Conservation (phyloP, 2,797 vertebrate genomes). For the Melanotaenia trifasciata region DNA sequence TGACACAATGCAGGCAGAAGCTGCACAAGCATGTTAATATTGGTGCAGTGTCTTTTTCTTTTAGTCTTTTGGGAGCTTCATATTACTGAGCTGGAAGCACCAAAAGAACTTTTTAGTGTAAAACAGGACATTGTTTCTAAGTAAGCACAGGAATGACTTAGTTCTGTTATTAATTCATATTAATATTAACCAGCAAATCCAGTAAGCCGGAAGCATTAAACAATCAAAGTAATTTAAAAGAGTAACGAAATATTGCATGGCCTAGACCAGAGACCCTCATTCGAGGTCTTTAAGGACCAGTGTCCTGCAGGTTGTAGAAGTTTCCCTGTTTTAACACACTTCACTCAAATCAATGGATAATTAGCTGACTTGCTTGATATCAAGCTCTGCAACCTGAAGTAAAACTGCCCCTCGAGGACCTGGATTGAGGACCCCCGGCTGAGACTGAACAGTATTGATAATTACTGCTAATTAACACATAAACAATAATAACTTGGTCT, state of each 20-base stretch:
- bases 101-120: slow-evolving; percentile 5
- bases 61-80: too few relatives aligned
- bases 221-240: neutral
- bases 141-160: slow-evolving; percentile 12
- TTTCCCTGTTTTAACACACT: too few relatives aligned
- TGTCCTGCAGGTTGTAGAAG: too few relatives aligned
- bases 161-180: slow-evolving; percentile 27
- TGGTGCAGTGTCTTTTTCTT: neutral
- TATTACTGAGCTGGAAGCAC: too few relatives aligned
- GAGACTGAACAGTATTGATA: too few relatives aligned
- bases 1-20: neutral
- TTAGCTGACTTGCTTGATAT: too few relatives aligned
- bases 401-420: too few relatives aligned
- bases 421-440: too few relatives aligned
- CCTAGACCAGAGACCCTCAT: neutral
- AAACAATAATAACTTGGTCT: neutral
- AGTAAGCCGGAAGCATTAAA: slow-evolving; percentile 11
- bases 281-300: too few relatives aligned
- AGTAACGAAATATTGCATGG: slow-evolving; percentile 8
- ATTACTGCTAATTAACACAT: neutral
- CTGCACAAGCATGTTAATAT: neutral
- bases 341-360: too few relatives aligned
- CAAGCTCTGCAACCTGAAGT: too few relatives aligned
- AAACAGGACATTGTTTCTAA: neutral
- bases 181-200: slow-evolving; percentile 23